Percentiles rank a stretch among this genome's conserved stretches.
phyloP scores from a whole-genome alignment of 2,113 vertebrate genomes.

The Myrmophylax atrothorax region DNA sequence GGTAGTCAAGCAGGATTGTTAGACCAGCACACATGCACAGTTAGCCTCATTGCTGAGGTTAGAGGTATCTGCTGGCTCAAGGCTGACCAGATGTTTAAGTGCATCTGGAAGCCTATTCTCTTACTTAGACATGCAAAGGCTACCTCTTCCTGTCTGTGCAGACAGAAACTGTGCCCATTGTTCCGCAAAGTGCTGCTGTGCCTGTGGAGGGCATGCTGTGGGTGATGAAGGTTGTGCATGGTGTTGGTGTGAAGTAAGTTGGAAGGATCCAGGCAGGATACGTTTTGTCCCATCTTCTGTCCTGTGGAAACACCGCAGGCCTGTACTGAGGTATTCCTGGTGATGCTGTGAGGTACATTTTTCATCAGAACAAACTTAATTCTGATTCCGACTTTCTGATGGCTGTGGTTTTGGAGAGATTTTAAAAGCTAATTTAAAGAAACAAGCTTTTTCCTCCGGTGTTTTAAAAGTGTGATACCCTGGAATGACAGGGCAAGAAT shows the following conservation, averaged over 20 bases:
- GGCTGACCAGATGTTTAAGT: background rate
- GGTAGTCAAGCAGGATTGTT: background rate
- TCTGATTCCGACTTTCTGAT: background rate
- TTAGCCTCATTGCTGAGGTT: background rate
- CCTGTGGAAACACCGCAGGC: fast-evolving
- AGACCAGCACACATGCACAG: background rate
- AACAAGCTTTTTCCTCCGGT: background rate
- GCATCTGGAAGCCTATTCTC: background rate
- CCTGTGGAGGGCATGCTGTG: background rate
- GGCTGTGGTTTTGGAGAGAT: background rate
- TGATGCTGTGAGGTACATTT: background rate
- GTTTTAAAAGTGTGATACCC: background rate
- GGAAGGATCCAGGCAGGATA: background rate
- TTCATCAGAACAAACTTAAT: background rate
- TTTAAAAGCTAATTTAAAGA: background rate
- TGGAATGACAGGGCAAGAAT: background rate
- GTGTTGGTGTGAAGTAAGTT: background rate
- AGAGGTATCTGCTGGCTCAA: background rate
- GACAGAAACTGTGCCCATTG: background rate
- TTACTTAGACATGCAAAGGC: background rate
- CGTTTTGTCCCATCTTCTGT: background rate
- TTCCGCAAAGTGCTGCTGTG: background rate
- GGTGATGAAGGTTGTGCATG: background rate
- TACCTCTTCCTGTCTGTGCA: background rate
- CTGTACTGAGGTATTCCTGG: background rate